These are phyloP conservation scores for Conus canariensis DNA, from an alignment of 2,888 invertebrate species.

Conservation along the genomic window DNA sequence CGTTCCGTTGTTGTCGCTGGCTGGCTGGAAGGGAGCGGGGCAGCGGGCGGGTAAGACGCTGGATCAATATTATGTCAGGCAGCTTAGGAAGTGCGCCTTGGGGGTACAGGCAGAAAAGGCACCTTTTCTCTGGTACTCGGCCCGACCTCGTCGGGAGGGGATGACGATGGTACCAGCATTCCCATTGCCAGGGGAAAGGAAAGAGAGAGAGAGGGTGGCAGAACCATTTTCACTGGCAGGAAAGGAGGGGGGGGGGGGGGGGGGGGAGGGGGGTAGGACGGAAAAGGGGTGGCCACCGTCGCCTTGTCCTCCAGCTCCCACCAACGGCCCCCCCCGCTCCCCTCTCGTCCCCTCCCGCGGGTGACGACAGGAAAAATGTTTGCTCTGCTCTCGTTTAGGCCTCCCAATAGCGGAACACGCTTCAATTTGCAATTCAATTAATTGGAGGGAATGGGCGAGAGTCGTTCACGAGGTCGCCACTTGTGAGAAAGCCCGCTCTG, in stretches of 20 bases:
- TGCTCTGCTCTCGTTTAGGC: slow-evolving; percentile 23
- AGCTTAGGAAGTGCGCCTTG: slow-evolving; percentile 21
- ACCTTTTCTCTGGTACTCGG: not conserved
- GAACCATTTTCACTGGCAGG: not conserved
- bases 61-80: slow-evolving; percentile 38
- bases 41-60: not conserved
- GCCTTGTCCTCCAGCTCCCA: not conserved
- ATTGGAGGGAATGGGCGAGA: slow-evolving; percentile 19
- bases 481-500: not conserved
- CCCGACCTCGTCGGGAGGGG: not conserved
- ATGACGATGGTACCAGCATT: not conserved
- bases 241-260: not conserved
- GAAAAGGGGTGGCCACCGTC: not conserved
- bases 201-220: not conserved
- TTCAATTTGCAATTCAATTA: slow-evolving; percentile 30
- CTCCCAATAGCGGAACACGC: slow-evolving; percentile 28
- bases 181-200: not conserved
- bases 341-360: not conserved
- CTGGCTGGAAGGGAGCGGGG: not conserved
- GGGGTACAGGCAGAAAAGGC: not conserved
- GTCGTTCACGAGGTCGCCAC: not conserved
- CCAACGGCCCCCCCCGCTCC: not conserved
- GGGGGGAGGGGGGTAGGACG: not conserved
- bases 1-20: not conserved
- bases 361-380: not conserved